Evolutionary conservation across 2,797 vertebrate genomes (phyloP), one percentile per base, ranked within the genome.

Genomic region (Anguilla anguilla): DNA sequence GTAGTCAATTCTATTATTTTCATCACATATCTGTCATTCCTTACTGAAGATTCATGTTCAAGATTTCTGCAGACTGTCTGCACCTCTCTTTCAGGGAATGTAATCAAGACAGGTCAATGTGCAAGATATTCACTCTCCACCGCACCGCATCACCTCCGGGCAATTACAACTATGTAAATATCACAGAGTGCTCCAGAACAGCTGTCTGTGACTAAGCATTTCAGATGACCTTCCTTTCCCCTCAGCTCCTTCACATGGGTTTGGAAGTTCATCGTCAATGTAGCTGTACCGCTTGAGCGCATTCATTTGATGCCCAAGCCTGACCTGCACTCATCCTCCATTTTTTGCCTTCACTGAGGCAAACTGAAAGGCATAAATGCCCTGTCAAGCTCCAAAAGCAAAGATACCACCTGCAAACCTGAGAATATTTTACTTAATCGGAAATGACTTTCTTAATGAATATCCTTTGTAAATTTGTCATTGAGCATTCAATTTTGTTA

Each of bases 91-190:
- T 43, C 74, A 77, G 74, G 74, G 25, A 55, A 83, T 55, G 82
- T 84, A 25, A 84, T 59, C 4, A 46, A 72, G 51, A 83, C 83
- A 90, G 87, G 81, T 64, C 55, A 69, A 59, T 79, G 85, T 87
- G 61, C 17, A 6, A 86, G 53, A 82, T 83, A 88, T 86, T 88
- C 46, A 49, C 88, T 88, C 85, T 88, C 87, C 64, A 39, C 82
- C 85, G 13, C 86, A 83, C 87, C 69, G 85, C 87, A 86, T 87
- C 84, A 89, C 85, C 81, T 72, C 89, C 86, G 85, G 84, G 87
- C 88, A 90, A 91, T 92, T 91, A 92, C n/a, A 59, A 88, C 90
- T 91, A 91, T 92, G 89, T 88, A 94, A 93, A 94, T 91, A 93
- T 86, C 87, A 83, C 35, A 55, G 81, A 86, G 89, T 87, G 86